Evolutionary conservation across 2,797 vertebrate species (phyloP).

Genomic region (Ctenopoma kingsleyae): DNA sequence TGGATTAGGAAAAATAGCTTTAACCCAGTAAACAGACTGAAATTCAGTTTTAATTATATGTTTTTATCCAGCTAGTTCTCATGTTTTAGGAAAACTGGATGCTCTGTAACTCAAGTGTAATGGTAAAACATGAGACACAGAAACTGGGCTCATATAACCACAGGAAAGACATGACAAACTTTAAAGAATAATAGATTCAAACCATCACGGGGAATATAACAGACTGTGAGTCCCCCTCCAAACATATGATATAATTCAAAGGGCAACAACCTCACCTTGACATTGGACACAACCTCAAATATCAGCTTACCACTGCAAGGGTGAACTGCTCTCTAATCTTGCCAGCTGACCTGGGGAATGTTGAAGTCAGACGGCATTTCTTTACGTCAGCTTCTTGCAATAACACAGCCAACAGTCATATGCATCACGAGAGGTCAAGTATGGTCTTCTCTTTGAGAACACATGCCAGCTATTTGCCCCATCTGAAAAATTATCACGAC

Average conservation of each 20-base stretch:
- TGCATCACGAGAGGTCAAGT: slow-evolving; percentile 32
- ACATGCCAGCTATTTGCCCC: neutral
- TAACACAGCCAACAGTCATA: slow-evolving; percentile 21
- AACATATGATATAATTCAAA: slow-evolving; percentile 78
- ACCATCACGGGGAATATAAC: slow-evolving; percentile 55
- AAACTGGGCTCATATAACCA: slow-evolving; percentile 39
- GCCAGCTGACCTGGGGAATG: slow-evolving; percentile 72
- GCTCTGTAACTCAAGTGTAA: neutral
- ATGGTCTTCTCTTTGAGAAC: slow-evolving; percentile 41
- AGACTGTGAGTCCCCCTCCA: slow-evolving; percentile 46
- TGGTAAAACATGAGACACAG: neutral
- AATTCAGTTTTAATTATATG: neutral
- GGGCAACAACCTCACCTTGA: slow-evolving; percentile 76
- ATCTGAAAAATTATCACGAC: slow-evolving; percentile 4
- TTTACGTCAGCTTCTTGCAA: slow-evolving; percentile 54
- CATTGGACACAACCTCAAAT: slow-evolving; percentile 62
- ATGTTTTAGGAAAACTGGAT: neutral
- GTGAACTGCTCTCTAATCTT: slow-evolving; percentile 65
- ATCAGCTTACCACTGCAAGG: slow-evolving; percentile 69
- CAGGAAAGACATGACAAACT: slow-evolving; percentile 55
- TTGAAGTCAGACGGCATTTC: slow-evolving; percentile 57
- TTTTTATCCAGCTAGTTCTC: neutral
- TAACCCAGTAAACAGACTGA: neutral
- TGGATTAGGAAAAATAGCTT: neutral
- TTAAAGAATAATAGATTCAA: slow-evolving; percentile 68